These are phyloP conservation scores for Orchestes rusci DNA, from an alignment of 2,888 invertebrate species.

Conservation along the genomic window DNA sequence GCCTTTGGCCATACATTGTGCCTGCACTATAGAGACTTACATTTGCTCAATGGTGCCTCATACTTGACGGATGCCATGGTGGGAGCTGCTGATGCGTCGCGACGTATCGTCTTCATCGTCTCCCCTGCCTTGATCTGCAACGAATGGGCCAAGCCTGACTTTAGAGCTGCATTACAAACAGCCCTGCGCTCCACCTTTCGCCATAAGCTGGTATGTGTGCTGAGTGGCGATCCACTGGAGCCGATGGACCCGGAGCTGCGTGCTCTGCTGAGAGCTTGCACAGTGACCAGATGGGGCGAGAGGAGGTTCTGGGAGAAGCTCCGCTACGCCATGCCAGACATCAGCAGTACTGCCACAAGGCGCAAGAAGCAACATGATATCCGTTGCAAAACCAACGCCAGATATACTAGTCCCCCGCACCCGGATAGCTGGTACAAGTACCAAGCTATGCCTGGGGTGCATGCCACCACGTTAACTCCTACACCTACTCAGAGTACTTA, in stretches of 20 bases:
- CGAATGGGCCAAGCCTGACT: constrained; percentile 78
- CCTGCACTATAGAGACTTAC: constrained; percentile 58
- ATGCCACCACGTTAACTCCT: constrained; percentile 47
- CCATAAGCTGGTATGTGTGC: constrained; percentile 53
- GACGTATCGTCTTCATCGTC: constrained; percentile 71
- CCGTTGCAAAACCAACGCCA: constrained; percentile 52
- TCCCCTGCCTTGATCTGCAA: constrained; percentile 73
- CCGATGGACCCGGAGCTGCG: constrained; percentile 70
- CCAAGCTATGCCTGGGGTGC: constrained; percentile 53
- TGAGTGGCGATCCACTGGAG: constrained; percentile 63
- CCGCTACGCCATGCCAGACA: constrained; percentile 69
- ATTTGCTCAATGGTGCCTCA: constrained; percentile 52
- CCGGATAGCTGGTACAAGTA: constrained; percentile 67
- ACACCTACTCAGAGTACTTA: constrained; percentile 55
- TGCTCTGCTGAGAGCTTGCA: constrained; percentile 63
- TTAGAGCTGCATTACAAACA: constrained; percentile 72
- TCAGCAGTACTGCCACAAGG: constrained; percentile 51
- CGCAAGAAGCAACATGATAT: constrained; percentile 47
- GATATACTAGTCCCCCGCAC: constrained; percentile 67
- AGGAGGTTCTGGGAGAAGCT: constrained; percentile 82
- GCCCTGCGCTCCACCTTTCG: constrained; percentile 62
- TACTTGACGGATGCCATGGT: constrained; percentile 56
- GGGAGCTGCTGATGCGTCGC: constrained; percentile 56
- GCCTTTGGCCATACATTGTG: constrained; percentile 62
- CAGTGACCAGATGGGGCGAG: constrained; percentile 67